phyloP scores from a whole-genome alignment of 2,797 vertebrate genomes.

The Rhinoraja longicauda region DNA sequence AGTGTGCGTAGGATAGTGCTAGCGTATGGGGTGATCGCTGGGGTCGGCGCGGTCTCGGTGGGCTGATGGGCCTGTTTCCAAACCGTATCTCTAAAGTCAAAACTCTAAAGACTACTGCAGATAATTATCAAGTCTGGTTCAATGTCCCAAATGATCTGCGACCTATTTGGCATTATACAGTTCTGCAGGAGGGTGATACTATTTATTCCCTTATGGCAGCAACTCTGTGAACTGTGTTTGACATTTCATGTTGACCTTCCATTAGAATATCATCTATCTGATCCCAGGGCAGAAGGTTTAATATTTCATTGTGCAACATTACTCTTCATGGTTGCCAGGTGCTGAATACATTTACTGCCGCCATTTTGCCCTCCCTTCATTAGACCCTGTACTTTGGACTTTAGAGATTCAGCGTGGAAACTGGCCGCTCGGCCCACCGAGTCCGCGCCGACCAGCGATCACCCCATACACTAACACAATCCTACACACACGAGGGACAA shows the following conservation, averaged over 20 bases:
- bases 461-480: no score
- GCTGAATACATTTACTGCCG: background rate
- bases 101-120: background rate
- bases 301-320: background rate
- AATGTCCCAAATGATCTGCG: background rate
- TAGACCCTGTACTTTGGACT: no score
- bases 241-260: constrained; percentile 19
- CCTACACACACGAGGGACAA: no score
- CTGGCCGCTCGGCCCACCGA: no score
- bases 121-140: background rate
- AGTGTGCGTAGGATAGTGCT: no score
- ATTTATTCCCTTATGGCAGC: background rate
- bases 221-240: background rate
- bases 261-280: constrained; percentile 11
- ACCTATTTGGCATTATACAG: background rate
- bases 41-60: no score
- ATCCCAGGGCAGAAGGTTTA: background rate
- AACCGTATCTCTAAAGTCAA: no score
- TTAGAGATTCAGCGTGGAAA: no score
- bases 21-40: no score
- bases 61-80: background rate
- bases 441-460: no score
- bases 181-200: background rate
- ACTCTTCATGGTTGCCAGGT: background rate
- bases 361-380: no score